Conservation (phyloP, 2,797 vertebrate genomes). For the Diglossa cyanea region DNA sequence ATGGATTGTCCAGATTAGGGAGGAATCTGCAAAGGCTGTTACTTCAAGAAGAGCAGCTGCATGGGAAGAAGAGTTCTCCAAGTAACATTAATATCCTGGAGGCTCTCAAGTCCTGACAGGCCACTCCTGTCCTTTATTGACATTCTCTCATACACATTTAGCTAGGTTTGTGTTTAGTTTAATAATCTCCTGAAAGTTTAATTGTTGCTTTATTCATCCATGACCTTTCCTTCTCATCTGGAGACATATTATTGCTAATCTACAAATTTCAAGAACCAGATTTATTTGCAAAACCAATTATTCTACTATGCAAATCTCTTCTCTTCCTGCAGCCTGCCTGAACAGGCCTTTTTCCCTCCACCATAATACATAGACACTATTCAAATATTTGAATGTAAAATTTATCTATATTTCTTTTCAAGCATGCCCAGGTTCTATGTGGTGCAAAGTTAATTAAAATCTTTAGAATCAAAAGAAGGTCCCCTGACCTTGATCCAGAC, state of each 20-base stretch:
- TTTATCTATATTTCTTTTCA: slow-evolving; percentile 66
- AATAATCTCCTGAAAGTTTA: slow-evolving; percentile 78
- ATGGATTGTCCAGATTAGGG: slow-evolving; percentile 70
- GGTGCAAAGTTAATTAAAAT: slow-evolving; percentile 67
- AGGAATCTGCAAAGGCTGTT: slow-evolving; percentile 49
- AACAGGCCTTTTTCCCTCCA: background rate
- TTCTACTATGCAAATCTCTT: slow-evolving; percentile 77
- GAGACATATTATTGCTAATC: slow-evolving; percentile 80
- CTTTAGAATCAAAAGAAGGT: slow-evolving; percentile 56
- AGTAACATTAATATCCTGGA: slow-evolving; percentile 24
- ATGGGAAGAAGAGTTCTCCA: background rate
- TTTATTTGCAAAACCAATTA: slow-evolving; percentile 82
- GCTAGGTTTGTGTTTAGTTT: slow-evolving; percentile 72
- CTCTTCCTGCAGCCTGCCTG: slow-evolving; percentile 2
- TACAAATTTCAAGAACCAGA: slow-evolving; percentile 78
- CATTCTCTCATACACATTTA: background rate
- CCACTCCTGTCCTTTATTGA: slow-evolving; percentile 47
- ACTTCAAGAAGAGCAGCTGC: slow-evolving; percentile 45
- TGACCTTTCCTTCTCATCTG: slow-evolving; percentile 80
- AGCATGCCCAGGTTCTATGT: background rate
- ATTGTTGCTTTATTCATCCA: slow-evolving; percentile 78
- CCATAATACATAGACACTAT: slow-evolving; percentile 33
- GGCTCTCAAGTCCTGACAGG: slow-evolving; percentile 37
- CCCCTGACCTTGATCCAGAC: slow-evolving; percentile 51
- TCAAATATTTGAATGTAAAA: slow-evolving; percentile 66